Conservation (phyloP, 1,140 invertebrate genomes). For the Achatina immaculata region DNA sequence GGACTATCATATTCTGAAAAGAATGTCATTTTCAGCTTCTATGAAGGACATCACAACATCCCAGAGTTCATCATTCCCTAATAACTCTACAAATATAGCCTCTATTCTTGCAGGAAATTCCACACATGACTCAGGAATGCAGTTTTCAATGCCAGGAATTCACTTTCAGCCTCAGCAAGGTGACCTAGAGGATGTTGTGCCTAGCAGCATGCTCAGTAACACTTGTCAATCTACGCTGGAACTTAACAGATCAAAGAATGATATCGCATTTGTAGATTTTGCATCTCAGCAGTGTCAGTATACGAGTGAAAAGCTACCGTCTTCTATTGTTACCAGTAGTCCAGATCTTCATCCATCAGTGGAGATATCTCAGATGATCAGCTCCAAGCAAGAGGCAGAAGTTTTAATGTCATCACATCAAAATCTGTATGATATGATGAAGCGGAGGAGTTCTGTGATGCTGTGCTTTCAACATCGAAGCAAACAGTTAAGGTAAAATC, state of each 20-base stretch:
- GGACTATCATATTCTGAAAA: conserved; percentile 23
- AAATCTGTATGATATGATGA: conserved; percentile 46
- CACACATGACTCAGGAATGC: background rate
- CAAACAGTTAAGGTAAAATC: conserved; percentile 25
- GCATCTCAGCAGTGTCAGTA: background rate
- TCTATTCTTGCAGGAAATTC: background rate
- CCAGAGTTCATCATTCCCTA: background rate
- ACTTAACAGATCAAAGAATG: conserved; percentile 8
- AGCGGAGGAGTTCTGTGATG: conserved; percentile 45
- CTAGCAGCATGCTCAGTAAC: background rate
- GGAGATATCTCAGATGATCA: background rate
- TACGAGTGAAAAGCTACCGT: background rate
- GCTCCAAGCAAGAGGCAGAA: background rate
- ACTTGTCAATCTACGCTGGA: background rate
- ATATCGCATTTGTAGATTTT: background rate
- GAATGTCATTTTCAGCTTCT: background rate
- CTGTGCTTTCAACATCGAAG: conserved; percentile 39
- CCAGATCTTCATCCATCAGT: background rate
- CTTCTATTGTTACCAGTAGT: background rate
- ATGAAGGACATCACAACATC: background rate
- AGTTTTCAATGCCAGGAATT: conserved; percentile 5
- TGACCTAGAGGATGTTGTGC: background rate
- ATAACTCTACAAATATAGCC: background rate
- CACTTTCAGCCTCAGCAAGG: conserved; percentile 14
- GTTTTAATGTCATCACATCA: conserved; percentile 21